A percentile compares a stretch with the other conserved stretches of the same genome.
phyloP scores from a whole-genome alignment of 2,888 invertebrate species.

The Eupithecia insigniata region DNA sequence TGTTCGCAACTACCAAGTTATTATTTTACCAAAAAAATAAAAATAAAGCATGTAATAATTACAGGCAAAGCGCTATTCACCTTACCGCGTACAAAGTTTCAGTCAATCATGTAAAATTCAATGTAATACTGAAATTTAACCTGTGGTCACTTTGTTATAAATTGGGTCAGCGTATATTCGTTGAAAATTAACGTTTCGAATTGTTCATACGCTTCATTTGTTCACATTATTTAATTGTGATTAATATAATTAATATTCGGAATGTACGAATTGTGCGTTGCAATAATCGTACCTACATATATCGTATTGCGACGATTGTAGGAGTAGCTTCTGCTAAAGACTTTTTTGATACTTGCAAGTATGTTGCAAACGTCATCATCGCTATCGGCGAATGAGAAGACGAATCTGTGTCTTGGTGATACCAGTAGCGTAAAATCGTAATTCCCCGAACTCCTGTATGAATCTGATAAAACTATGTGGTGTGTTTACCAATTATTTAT shows the following conservation, averaged over 20 bases:
- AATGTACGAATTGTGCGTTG: background rate
- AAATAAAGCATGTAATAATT: too few species aligned
- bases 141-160: conserved; percentile 3
- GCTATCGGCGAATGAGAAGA: too few species aligned
- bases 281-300: background rate
- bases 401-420: too few species aligned
- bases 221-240: background rate
- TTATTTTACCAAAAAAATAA: background rate
- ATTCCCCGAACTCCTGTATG: too few species aligned
- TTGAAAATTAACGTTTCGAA: conserved; percentile 2
- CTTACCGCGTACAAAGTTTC: background rate
- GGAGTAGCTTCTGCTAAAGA: too few species aligned
- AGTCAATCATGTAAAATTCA: conserved; percentile 5
- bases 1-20: background rate
- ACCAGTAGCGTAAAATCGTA: too few species aligned
- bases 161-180: conserved; percentile 8
- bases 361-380: too few species aligned
- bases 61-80: background rate
- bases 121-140: background rate
- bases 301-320: background rate
- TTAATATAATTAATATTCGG: background rate
- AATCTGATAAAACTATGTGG: too few species aligned
- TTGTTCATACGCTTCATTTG: conserved; percentile 7
- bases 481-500: too few species aligned
- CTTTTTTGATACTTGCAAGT: too few species aligned